A percentile compares a stretch with the other conserved stretches of the same genome.
These are phyloP conservation scores for Karalla daura DNA, from an alignment of 2,797 vertebrate species.

Conservation along the genomic window DNA sequence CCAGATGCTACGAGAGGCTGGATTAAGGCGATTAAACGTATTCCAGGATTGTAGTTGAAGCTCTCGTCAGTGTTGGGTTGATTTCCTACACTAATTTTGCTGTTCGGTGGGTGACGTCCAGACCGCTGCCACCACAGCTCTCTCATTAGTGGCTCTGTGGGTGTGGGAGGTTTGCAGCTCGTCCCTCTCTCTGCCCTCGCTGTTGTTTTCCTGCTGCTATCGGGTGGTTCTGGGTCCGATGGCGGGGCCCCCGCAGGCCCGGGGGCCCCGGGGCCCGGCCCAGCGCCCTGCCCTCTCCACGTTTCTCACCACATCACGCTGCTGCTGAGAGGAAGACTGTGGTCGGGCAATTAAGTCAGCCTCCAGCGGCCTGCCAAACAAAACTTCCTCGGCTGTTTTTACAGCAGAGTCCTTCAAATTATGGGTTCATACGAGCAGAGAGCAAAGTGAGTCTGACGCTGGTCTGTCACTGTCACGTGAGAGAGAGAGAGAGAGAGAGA, in stretches of 20 bases:
- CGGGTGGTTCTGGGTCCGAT: no score
- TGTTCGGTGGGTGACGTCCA: slow-evolving; percentile 67
- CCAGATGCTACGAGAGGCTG: slow-evolving; percentile 75
- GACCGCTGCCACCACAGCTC: slow-evolving; percentile 64
- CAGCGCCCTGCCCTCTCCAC: slow-evolving; percentile 61
- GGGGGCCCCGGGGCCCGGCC: slow-evolving; percentile 58
- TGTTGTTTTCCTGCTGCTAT: slow-evolving; percentile 64
- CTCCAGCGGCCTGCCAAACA: slow-evolving; percentile 79
- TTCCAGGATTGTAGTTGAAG: slow-evolving; percentile 61
- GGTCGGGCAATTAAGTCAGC: slow-evolving; percentile 83
- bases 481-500: no score
- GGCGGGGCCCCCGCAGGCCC: slow-evolving; percentile 69
- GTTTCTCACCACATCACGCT: slow-evolving; percentile 76
- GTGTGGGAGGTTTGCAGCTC: slow-evolving; percentile 60
- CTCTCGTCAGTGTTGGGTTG: slow-evolving; percentile 66
- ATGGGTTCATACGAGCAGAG: slow-evolving; percentile 77
- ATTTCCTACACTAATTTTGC: slow-evolving; percentile 69
- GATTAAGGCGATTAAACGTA: slow-evolving; percentile 68
- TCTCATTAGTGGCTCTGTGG: slow-evolving; percentile 69
- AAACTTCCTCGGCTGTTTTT: slow-evolving; percentile 86
- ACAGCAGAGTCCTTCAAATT: slow-evolving; percentile 80
- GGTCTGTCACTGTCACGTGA: slow-evolving; percentile 72
- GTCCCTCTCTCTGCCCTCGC: slow-evolving; percentile 43
- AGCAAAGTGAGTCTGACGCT: slow-evolving; percentile 60
- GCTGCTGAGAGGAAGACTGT: slow-evolving; percentile 82